A percentile compares a stretch with the other conserved stretches of the same genome.
Conservation (phyloP, 2,888 invertebrate genomes). For the Drosophila yooni region DNA sequence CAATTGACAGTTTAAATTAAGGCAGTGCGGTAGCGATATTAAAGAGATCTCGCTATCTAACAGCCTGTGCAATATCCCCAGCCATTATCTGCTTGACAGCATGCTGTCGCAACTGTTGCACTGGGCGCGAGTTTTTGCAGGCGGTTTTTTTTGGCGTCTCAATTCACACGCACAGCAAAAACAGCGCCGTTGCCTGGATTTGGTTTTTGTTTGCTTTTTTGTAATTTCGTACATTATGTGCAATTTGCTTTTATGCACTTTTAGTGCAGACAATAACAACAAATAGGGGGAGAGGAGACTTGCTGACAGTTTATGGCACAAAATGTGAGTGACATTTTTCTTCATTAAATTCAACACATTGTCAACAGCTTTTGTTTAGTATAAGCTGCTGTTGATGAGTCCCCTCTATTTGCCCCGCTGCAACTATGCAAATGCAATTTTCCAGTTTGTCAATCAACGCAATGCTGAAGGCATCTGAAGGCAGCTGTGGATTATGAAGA, state of each 20-base stretch:
- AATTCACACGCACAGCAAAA: constrained; percentile 51
- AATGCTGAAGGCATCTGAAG: neutral
- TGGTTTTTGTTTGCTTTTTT: constrained; percentile 9
- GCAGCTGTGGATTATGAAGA: neutral
- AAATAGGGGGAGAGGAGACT: constrained; percentile 7
- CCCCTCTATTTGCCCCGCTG: neutral
- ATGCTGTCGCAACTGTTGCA: constrained; percentile 38
- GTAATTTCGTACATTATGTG: constrained; percentile 37
- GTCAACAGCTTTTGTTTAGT: constrained; percentile 51
- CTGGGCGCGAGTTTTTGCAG: constrained; percentile 37
- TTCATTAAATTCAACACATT: constrained; percentile 66
- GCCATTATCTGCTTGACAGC: constrained; percentile 27
- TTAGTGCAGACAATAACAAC: constrained; percentile 52
- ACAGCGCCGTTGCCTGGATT: constrained; percentile 7
- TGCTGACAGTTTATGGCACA: constrained; percentile 49
- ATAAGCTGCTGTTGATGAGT: constrained; percentile 7
- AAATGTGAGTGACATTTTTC: constrained; percentile 64
- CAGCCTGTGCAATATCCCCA: constrained; percentile 13
- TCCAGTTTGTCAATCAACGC: constrained; percentile 48
- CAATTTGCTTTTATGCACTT: constrained; percentile 66
- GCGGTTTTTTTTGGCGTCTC: constrained; percentile 40
- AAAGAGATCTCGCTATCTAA: constrained; percentile 37
- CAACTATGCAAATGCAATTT: constrained; percentile 34
- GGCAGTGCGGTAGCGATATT: constrained; percentile 31
- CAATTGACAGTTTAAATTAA: constrained; percentile 77